These are phyloP conservation scores for Bufo bufo DNA, from an alignment of 2,113 vertebrate species.

Conservation along the genomic window DNA sequence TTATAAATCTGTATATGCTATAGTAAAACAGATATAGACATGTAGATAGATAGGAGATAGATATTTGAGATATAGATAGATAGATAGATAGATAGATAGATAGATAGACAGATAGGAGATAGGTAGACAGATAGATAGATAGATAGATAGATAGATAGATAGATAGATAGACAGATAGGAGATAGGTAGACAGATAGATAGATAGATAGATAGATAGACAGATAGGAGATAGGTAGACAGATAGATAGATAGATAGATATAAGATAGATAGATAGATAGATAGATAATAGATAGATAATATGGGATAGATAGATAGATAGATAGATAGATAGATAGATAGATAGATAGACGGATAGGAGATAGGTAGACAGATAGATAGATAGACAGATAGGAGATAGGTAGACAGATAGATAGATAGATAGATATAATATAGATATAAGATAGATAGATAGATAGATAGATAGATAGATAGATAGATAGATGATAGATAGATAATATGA, in stretches of 20 bases:
- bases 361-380: conserved; percentile 5
- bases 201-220: not conserved
- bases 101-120: not conserved
- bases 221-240: not conserved
- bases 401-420: too few species aligned
- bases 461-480: too few species aligned
- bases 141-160: not conserved
- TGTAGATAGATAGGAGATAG: not conserved
- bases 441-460: too few species aligned
- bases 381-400: not conserved
- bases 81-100: not conserved
- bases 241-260: not conserved
- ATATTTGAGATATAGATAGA: not conserved
- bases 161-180: not conserved
- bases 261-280: not conserved
- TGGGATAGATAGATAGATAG: conserved; percentile 5
- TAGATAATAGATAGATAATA: too few species aligned
- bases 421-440: too few species aligned
- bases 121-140: not conserved
- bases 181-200: not conserved
- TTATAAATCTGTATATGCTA: too few species aligned
- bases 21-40: too few species aligned
- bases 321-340: not conserved
- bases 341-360: not conserved
- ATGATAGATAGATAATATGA: not conserved